Percentiles rank a stretch among this genome's conserved stretches.
phyloP scores from a whole-genome alignment of 2,113 vertebrate genomes.

The Chiloscyllium plagiosum region DNA sequence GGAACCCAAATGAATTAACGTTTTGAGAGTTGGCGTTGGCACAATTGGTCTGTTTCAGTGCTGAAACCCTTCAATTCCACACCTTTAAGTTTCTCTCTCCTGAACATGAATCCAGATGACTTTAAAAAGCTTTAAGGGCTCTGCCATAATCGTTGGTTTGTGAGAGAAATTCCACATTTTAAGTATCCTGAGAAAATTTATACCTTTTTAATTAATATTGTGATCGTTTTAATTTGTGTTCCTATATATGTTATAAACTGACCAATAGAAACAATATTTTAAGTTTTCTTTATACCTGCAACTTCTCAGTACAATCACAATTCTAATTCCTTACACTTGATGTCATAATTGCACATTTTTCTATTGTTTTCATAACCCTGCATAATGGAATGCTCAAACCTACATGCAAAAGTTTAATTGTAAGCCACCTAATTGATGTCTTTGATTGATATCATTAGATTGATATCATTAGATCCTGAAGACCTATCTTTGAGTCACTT shows the following conservation, averaged over 20 bases:
- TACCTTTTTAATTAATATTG: not conserved
- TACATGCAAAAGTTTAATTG: not conserved
- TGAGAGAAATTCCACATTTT: not conserved
- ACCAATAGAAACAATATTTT: not conserved
- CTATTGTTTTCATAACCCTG: not conserved
- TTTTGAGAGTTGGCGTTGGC: not conserved
- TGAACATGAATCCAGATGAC: not conserved
- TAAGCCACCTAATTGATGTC: not conserved
- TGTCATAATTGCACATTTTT: not conserved
- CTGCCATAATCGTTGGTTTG: not conserved
- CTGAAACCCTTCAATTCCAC: not conserved
- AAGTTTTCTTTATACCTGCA: not conserved
- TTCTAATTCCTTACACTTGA: not conserved
- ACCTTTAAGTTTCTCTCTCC: not conserved
- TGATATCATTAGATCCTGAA: not conserved
- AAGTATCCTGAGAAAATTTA: not conserved
- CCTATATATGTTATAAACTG: not conserved
- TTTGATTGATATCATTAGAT: no score
- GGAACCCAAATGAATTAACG: not conserved
- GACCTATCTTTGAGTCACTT: not conserved
- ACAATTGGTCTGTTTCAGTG: not conserved
- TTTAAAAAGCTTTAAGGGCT: not conserved
- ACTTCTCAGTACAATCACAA: not conserved
- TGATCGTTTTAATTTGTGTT: not conserved
- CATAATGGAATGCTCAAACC: not conserved